Conservation (phyloP, 2,797 vertebrate species). For the Eospalax fontanierii region DNA sequence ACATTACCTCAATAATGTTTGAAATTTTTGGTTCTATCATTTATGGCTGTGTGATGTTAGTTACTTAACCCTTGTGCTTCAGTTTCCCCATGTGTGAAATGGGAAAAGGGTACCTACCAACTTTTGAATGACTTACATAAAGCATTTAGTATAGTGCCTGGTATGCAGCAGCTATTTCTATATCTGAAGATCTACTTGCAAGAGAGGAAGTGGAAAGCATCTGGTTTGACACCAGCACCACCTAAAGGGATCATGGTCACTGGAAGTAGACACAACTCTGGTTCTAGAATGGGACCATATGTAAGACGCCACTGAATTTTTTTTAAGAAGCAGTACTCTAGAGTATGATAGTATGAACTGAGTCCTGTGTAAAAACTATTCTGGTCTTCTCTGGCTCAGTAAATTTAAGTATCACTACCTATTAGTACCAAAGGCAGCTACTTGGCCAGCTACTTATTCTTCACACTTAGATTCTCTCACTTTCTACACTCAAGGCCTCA, state of each 20-base stretch:
- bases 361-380: neutral
- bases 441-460: neutral
- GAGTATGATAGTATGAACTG: neutral
- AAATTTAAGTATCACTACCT: neutral
- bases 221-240: neutral
- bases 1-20: conserved; percentile 19
- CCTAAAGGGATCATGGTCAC: neutral
- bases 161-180: neutral
- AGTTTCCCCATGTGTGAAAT: neutral
- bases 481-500: neutral
- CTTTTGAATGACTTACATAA: neutral
- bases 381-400: neutral
- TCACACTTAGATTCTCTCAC: neutral
- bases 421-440: neutral
- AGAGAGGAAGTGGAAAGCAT: neutral
- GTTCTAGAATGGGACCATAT: neutral
- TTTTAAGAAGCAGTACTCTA: neutral
- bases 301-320: neutral
- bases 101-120: neutral
- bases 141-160: neutral
- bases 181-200: neutral
- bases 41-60: conserved; percentile 11
- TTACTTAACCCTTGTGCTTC: neutral
- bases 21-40: conserved; percentile 28
- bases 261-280: neutral